phyloP scores from a whole-genome alignment of 2,888 invertebrate genomes.

The Mellilla xanthometata region DNA sequence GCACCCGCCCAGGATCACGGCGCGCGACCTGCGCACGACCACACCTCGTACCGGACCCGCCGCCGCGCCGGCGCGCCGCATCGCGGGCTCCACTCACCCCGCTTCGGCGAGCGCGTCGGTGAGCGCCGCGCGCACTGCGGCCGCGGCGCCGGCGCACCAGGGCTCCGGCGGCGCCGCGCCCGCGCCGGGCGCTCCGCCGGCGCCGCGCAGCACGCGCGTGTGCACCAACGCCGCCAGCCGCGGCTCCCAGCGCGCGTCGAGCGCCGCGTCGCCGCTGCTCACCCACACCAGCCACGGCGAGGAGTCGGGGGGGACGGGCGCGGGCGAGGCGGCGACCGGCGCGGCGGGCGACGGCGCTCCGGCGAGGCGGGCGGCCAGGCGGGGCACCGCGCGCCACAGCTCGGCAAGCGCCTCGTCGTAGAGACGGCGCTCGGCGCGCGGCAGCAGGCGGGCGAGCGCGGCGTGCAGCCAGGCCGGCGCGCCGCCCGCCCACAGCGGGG shows the following conservation, averaged over 20 bases:
- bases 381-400: conserved; percentile 48
- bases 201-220: conserved; percentile 44
- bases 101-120: conserved; percentile 50
- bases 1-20: conserved; percentile 28
- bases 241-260: conserved; percentile 44
- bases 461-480: conserved; percentile 50
- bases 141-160: conserved; percentile 51
- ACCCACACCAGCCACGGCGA: conserved; percentile 47
- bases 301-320: conserved; percentile 32
- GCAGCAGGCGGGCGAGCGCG: conserved; percentile 40
- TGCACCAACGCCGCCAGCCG: conserved; percentile 46
- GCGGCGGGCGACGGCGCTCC: conserved; percentile 22
- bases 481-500: conserved; percentile 29
- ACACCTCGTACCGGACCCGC: conserved; percentile 47
- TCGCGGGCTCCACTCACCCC: conserved; percentile 46
- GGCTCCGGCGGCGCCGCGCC: conserved; percentile 38
- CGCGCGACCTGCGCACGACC: conserved; percentile 33
- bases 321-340: conserved; percentile 17
- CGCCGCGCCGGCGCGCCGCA: conserved; percentile 50
- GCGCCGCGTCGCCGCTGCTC: conserved; percentile 35
- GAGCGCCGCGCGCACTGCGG: conserved; percentile 47
- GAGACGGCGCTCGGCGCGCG: conserved; percentile 39
- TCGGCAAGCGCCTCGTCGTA: conserved; percentile 44
- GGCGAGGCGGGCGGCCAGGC: conserved; percentile 43
- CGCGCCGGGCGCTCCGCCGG: conserved; percentile 31